Percentiles rank a stretch among this genome's conserved stretches.
Evolutionary conservation across 2,797 vertebrate species (phyloP).

Genomic region (Channa striata): DNA sequence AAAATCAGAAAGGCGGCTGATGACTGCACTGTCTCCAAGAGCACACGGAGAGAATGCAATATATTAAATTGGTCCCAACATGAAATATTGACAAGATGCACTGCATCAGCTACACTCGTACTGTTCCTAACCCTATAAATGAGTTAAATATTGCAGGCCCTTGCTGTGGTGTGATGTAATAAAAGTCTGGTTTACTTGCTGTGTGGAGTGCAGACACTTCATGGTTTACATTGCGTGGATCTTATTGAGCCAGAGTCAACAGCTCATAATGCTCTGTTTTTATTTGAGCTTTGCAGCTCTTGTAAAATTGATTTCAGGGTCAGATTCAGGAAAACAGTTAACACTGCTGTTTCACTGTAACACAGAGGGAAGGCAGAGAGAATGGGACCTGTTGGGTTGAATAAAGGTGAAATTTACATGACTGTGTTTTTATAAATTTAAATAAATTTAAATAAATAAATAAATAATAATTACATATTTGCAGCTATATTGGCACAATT

Average conservation of each 20-base stretch:
- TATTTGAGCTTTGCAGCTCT: slow-evolving; percentile 57
- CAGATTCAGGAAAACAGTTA: slow-evolving; percentile 43
- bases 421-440: too few species aligned
- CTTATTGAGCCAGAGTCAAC: slow-evolving; percentile 56
- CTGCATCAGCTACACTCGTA: slow-evolving; percentile 45
- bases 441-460: too few species aligned
- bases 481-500: not conserved
- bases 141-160: slow-evolving; percentile 55
- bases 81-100: slow-evolving; percentile 70
- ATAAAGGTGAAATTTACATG: not conserved
- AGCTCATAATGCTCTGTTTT: slow-evolving; percentile 55
- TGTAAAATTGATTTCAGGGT: slow-evolving; percentile 61
- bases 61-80: slow-evolving; percentile 65
- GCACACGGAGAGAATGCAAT: slow-evolving; percentile 55
- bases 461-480: too few species aligned
- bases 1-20: slow-evolving; percentile 50
- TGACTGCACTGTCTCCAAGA: slow-evolving; percentile 45
- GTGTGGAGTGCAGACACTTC: slow-evolving; percentile 52
- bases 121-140: slow-evolving; percentile 58
- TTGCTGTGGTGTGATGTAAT: slow-evolving; percentile 58
- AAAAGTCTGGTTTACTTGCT: slow-evolving; percentile 47
- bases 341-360: slow-evolving; percentile 18
- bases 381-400: not conserved
- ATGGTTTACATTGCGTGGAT: slow-evolving; percentile 55
- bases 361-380: not conserved